These are phyloP conservation scores for Porites lobata DNA, from an alignment of 92 coral and sea anemone species.

Conservation along the genomic window DNA sequence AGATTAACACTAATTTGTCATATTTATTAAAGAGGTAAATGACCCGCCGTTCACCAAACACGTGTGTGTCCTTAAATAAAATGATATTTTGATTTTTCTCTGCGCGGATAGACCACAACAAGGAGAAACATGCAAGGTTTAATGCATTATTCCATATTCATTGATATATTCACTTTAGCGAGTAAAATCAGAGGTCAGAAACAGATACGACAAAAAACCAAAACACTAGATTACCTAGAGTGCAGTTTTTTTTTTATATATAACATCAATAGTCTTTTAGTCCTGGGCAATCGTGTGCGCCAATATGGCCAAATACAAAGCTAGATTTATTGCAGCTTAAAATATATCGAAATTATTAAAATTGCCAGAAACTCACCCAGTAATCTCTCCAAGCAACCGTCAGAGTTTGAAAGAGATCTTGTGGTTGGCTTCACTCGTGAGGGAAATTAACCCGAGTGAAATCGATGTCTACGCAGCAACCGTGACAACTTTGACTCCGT, in stretches of 20 bases:
- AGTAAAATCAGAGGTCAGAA: not conserved
- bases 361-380: constrained; percentile 26
- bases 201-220: not conserved
- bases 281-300: constrained; percentile 9
- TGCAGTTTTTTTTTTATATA: not conserved
- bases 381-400: not conserved
- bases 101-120: not conserved
- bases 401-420: not conserved
- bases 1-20: too few species aligned
- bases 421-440: not conserved
- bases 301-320: too few species aligned
- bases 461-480: not conserved
- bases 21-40: too few species aligned
- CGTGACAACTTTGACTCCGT: not conserved
- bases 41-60: too few species aligned
- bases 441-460: not conserved
- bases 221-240: not conserved
- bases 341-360: not conserved
- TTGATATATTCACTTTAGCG: not conserved
- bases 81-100: not conserved
- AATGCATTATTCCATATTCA: not conserved
- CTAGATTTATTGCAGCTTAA: not conserved
- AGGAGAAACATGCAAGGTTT: not conserved
- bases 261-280: constrained; percentile 24
- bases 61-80: not conserved